Base-by-base conservation (phyloP, 2,797 vertebrate genomes). In the Amniataba percoides region DNA sequence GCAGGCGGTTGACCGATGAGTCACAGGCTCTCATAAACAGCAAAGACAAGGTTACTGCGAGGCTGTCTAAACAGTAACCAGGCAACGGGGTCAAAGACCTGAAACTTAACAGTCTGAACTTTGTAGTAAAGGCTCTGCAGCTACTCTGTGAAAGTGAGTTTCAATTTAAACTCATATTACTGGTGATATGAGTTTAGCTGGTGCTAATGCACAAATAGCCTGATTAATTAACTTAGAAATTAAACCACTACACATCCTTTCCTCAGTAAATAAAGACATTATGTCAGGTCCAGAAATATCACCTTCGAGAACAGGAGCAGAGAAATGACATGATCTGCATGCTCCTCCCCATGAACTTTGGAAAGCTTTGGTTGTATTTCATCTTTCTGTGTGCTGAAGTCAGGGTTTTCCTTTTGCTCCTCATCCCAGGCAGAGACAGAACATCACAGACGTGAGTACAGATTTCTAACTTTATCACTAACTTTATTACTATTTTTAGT, bases 11-110 rank as follows among this genome's bases (percentile, higher is more conserved):
- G 91, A 93, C 91, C 85, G 77, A 7, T 76, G 80, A 89, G 91
- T 92, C 92, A 91, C 1, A 34, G 5, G 53, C 53, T 40, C 73
- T 43, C 12, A 71, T 74, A 74, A 80, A 83, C 83, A 78, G 64
- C 70, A 72, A 45, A 57, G 39, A 45, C 81, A 74, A 89, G 83
- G 88, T 64, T 69, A 61, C 23, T 53, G 27, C 60, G 15, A 83
- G 75, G 74, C 81, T 88, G 83, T 84, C 71, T 87, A 94, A 94
- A 93, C 86, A 96, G 81, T 95, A 95, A 95, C 95, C 84, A 93
- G 82, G 85, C 87, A 80, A 71, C 89, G 73, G 5, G 94, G 94
- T 95, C 93, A 96, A 93, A 91, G 95, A 93, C 93, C 94, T 80
- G 78, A 34, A 21, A 52, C 34, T 18, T 27, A 81, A 40, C 52